Percentiles rank a stretch among this genome's conserved stretches.
phyloP scores from a whole-genome alignment of 2,888 invertebrate genomes.

The Pollenia amentaria region DNA sequence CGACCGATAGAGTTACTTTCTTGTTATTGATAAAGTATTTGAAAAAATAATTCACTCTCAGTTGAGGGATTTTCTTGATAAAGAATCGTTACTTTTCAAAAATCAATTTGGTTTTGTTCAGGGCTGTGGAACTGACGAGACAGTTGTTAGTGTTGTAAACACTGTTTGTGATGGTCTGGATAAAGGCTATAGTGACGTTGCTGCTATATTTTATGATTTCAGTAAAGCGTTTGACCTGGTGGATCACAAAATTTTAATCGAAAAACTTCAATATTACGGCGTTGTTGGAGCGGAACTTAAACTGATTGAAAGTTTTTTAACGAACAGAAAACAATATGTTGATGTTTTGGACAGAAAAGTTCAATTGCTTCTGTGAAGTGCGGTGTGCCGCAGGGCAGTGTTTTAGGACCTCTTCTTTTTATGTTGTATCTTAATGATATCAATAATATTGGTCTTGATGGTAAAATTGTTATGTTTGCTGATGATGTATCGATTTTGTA shows the following conservation, averaged over 20 bases:
- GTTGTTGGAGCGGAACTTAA: background rate
- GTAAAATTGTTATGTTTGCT: slow-evolving; percentile 16
- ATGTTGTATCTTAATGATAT: slow-evolving; percentile 22
- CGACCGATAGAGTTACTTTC: slow-evolving; percentile 13
- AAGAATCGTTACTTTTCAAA: no score
- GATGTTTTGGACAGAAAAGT: background rate
- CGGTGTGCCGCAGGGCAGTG: background rate
- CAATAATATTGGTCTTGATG: slow-evolving; percentile 12
- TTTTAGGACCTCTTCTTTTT: slow-evolving; percentile 17
- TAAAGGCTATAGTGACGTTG: background rate
- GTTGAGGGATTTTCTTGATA: background rate
- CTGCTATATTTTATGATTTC: background rate
- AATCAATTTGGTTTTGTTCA: no score
- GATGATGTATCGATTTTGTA: slow-evolving; percentile 1
- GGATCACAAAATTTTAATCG: background rate
- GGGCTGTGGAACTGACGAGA: no score
- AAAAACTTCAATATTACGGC: slow-evolving; percentile 10
- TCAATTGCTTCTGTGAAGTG: background rate
- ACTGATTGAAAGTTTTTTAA: slow-evolving; percentile 11
- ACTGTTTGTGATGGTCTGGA: slow-evolving; percentile 8
- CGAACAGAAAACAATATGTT: background rate
- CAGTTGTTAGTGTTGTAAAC: background rate
- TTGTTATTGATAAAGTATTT: slow-evolving; percentile 4
- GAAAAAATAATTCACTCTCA: slow-evolving; percentile 9
- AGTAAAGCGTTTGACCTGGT: slow-evolving; percentile 2